phyloP scores from a whole-genome alignment of 2,888 invertebrate genomes.

The Drosophila mettleri region DNA sequence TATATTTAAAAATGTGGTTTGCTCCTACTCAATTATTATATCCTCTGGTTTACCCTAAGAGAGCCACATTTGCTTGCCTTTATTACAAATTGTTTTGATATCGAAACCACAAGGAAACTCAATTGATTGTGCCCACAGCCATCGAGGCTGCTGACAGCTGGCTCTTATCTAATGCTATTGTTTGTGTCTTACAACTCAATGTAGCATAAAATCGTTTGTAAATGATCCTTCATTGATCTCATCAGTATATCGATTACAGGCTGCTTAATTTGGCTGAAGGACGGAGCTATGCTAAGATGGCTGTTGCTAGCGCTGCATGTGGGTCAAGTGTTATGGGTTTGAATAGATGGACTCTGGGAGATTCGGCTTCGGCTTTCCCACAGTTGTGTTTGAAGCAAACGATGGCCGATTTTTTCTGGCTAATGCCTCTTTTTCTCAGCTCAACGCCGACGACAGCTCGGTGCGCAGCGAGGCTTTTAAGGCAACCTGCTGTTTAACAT shows the following conservation, averaged over 20 bases:
- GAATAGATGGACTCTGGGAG: conserved; percentile 2
- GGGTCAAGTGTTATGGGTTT: conserved; percentile 65
- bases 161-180: conserved; percentile 33
- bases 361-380: conserved; percentile 53
- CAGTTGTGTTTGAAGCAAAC: conserved; percentile 29
- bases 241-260: conserved; percentile 62
- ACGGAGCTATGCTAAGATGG: conserved; percentile 26
- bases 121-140: conserved; percentile 55
- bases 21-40: not conserved
- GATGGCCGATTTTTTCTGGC: conserved; percentile 28
- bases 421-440: not conserved
- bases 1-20: not conserved
- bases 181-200: conserved; percentile 48
- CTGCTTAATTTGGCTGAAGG: conserved; percentile 31
- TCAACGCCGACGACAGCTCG: conserved; percentile 47
- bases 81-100: conserved; percentile 23
- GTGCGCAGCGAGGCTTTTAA: conserved; percentile 25
- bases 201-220: conserved; percentile 64
- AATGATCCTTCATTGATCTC: conserved; percentile 38
- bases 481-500: conserved; percentile 76
- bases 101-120: conserved; percentile 23
- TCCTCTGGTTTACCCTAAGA: not conserved
- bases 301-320: conserved; percentile 53
- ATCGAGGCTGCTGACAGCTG: conserved; percentile 30
- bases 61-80: conserved; percentile 1